These are phyloP conservation scores for Leptinotarsa undecemlineata DNA, from an alignment of 1,140 invertebrate genomes.

Conservation along the genomic window DNA sequence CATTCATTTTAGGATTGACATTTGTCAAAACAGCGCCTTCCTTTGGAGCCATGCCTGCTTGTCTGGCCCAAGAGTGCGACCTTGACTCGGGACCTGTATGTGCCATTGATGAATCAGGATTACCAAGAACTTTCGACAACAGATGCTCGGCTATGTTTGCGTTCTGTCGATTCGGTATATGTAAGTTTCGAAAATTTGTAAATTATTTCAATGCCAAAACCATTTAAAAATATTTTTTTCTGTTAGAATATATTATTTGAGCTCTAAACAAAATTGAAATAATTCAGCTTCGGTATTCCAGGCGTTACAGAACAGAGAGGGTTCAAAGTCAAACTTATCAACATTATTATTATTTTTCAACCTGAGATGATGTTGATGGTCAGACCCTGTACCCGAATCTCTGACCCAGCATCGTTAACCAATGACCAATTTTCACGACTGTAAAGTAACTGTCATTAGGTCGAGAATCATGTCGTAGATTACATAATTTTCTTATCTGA, in stretches of 20 bases:
- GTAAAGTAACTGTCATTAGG: too few species aligned
- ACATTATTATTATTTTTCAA: constrained; percentile 21
- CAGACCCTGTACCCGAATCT: too few species aligned
- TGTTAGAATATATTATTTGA: neutral
- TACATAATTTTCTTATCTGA: too few species aligned
- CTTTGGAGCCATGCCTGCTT: constrained; percentile 45
- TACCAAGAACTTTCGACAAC: constrained; percentile 59
- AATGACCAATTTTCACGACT: too few species aligned
- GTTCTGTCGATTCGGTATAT: constrained; percentile 59
- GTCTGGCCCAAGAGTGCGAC: constrained; percentile 55
- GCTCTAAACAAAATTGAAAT: constrained; percentile 40
- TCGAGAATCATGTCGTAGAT: too few species aligned
- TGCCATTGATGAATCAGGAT: constrained; percentile 59
- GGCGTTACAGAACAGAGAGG: constrained; percentile 43
- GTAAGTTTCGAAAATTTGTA: constrained; percentile 46
- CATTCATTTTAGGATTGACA: constrained; percentile 29
- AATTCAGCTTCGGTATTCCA: constrained; percentile 38
- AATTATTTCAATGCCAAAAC: too few species aligned
- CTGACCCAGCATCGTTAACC: too few species aligned
- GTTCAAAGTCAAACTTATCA: constrained; percentile 46
- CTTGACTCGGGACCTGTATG: constrained; percentile 59
- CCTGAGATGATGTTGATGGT: too few species aligned
- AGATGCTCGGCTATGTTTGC: constrained; percentile 59
- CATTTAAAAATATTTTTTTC: neutral
- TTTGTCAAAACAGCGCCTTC: constrained; percentile 30